These are phyloP conservation scores for Acanthisitta chloris DNA, from an alignment of 2,113 vertebrate species.

Conservation along the genomic window DNA sequence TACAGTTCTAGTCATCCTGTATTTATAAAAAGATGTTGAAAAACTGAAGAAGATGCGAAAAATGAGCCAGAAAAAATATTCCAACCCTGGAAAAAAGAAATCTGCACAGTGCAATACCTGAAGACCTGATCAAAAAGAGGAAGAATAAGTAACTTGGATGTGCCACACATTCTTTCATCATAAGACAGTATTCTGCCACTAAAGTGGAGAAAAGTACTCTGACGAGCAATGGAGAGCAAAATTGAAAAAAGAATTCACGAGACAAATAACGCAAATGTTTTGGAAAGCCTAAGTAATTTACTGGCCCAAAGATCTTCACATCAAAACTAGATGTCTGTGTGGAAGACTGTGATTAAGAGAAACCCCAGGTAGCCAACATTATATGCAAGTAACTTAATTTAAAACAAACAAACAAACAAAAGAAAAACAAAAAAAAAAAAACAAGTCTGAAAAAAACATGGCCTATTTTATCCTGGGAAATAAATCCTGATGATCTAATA, in stretches of 20 bases:
- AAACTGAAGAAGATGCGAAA: slow-evolving; percentile 1
- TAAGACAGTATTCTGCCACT: neutral
- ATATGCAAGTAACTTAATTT: neutral
- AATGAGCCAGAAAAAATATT: neutral
- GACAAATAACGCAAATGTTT: neutral
- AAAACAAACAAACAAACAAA: neutral
- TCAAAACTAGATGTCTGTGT: neutral
- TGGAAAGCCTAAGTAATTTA: neutral
- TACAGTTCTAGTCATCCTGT: neutral
- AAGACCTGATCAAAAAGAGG: neutral
- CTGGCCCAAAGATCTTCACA: neutral
- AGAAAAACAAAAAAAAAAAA: neutral
- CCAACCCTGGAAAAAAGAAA: neutral
- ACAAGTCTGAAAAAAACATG: neutral
- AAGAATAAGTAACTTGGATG: neutral
- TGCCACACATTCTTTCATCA: neutral
- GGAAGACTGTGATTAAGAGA: neutral
- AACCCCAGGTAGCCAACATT: neutral
- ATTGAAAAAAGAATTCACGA: neutral
- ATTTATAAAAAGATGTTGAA: slow-evolving; percentile 8
- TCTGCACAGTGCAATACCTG: neutral
- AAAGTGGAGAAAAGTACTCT: neutral
- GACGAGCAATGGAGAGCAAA: neutral
- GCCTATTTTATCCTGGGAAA: neutral
- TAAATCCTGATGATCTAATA: neutral